phyloP scores from a whole-genome alignment of 2,888 invertebrate genomes.

The Drosophila pullipes region DNA sequence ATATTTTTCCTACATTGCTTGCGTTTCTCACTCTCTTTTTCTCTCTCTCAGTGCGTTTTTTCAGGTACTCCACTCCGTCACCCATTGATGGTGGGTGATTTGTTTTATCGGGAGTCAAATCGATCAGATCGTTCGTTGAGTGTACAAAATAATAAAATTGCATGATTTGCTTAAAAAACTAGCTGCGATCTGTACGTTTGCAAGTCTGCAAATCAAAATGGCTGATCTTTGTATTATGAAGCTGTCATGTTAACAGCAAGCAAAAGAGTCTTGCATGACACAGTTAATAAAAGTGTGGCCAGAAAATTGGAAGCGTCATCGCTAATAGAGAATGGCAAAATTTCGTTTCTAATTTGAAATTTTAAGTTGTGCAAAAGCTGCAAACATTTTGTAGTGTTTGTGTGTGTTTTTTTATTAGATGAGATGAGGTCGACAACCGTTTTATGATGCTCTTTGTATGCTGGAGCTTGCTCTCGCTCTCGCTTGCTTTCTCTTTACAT shows the following conservation, averaged over 20 bases:
- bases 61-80: constrained; percentile 32
- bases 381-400: constrained; percentile 9
- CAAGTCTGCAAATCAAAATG: constrained; percentile 25
- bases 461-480: constrained; percentile 7
- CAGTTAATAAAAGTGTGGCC: constrained; percentile 47
- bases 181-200: neutral
- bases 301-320: constrained; percentile 32
- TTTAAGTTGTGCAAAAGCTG: neutral
- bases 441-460: constrained; percentile 60
- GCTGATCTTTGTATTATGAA: constrained; percentile 4
- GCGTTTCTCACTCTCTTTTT: constrained; percentile 13
- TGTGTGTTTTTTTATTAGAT: constrained; percentile 2
- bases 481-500: constrained; percentile 7
- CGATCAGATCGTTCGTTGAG: neutral
- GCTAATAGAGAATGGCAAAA: constrained; percentile 38
- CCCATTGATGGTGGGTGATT: constrained; percentile 34
- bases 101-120: constrained; percentile 5
- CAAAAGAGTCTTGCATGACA: constrained; percentile 25
- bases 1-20: constrained; percentile 41
- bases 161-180: neutral
- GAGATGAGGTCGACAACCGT: constrained; percentile 73
- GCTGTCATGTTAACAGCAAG: constrained; percentile 13
- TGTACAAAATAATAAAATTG: neutral
- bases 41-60: constrained; percentile 15
- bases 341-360: constrained; percentile 9